Evolutionary conservation across 1,140 invertebrate species (phyloP), one percentile per base, ranked within the genome.

Genomic region (Leptinotarsa lineolata): DNA sequence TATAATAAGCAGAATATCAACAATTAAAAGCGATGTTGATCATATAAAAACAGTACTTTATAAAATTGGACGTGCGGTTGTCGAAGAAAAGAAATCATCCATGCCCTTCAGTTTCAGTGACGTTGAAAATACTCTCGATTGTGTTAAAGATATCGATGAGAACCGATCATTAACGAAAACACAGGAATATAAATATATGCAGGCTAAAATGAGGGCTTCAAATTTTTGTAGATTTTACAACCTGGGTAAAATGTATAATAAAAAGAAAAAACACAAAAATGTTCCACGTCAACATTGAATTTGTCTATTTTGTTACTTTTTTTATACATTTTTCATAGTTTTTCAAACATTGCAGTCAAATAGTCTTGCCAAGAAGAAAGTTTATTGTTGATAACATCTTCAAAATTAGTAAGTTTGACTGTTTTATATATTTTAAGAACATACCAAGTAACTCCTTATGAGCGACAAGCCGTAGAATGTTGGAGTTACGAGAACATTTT

Each of bases 161-260:
- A 18, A 54, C 6, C 15, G 16, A n/a, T 15, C 48, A 15, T 54
- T 54, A 18, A 5, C n/a, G 16, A 54, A 54, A 54, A 54, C 48
- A 18, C 48, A 54, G 16, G 48, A 54, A 18, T 54, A 16, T 54
- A 54, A 54, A 18, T 54, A 54, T 13, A 18, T 54, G 15, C 48
- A 54, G 16, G 48, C 48, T 18, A 54, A 54, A 54, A 54, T 54
- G n/a, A 54, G 48, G 48, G 48, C 48, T 54, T 54, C 48, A 15
- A 54, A 54, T 54, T 54, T 54, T 18, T 54, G 48, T 54, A 54
- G 48, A 18, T 54, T 54, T 18, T 54, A 54, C 48, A 54, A 54
- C n/a, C 6, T 54, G 6, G n/a, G 48, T 15, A 54, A 54, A 54
- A 54, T 18, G 48, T 16, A 16, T 54, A 16, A 15, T 15, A 54